Conservation (phyloP, 2,888 invertebrate genomes). For the Acleris literana region DNA sequence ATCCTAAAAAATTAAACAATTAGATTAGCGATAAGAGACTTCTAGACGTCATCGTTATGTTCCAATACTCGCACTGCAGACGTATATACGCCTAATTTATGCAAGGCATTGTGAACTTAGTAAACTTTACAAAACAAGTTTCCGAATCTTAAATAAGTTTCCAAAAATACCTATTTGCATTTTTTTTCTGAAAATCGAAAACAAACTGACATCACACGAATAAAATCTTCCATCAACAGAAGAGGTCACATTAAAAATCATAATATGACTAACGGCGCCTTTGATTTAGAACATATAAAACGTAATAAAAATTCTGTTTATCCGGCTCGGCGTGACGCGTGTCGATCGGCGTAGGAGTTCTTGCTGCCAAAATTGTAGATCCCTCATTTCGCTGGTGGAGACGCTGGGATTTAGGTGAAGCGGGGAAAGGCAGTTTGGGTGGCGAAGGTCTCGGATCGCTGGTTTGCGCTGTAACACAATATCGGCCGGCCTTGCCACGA, state of each 20-base stretch:
- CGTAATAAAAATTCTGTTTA: slow-evolving; percentile 56
- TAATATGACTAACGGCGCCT: slow-evolving; percentile 22
- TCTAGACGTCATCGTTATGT: no score
- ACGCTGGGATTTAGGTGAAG: slow-evolving; percentile 38
- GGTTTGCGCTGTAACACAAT: slow-evolving; percentile 75
- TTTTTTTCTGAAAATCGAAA: no score
- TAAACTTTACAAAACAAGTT: no score
- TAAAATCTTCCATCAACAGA: slow-evolving; percentile 15
- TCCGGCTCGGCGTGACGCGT: slow-evolving; percentile 57
- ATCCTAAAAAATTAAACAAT: no score
- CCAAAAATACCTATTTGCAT: no score
- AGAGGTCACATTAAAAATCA: slow-evolving; percentile 24
- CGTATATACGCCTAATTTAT: no score
- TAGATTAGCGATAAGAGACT: no score
- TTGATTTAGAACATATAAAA: slow-evolving; percentile 40
- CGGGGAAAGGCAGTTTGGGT: slow-evolving; percentile 21
- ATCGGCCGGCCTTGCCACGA: slow-evolving; percentile 79
- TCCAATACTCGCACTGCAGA: no score
- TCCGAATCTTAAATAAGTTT: no score
- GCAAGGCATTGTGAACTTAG: no score
- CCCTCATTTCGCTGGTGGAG: slow-evolving; percentile 52
- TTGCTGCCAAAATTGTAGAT: slow-evolving; percentile 46
- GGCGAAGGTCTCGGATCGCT: slow-evolving; percentile 47
- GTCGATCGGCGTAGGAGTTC: slow-evolving; percentile 64
- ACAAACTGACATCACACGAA: neutral